Evolutionary conservation across 2,888 invertebrate species (phyloP).

Genomic region (Vesta saturnalis): DNA sequence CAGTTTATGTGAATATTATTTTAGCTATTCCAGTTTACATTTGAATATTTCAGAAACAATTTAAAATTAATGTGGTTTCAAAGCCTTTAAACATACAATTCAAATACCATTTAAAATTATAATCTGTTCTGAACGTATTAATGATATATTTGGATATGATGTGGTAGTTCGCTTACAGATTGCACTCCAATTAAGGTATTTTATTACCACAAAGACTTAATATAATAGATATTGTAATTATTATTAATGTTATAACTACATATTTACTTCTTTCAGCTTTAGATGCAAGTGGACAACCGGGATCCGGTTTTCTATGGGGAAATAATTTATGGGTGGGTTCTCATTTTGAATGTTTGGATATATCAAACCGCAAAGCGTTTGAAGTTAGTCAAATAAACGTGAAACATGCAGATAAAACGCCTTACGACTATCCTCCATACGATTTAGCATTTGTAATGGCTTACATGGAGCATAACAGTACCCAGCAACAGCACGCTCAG

Average conservation of each 20-base stretch:
- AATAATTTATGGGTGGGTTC: constrained; percentile 71
- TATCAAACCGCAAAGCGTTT: constrained; percentile 52
- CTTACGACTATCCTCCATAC: constrained; percentile 60
- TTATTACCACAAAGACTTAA: too few species aligned
- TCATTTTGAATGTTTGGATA: constrained; percentile 63
- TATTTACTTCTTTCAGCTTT: constrained; percentile 63
- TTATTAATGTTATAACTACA: too few species aligned
- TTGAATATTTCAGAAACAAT: too few species aligned
- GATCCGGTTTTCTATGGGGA: constrained; percentile 67
- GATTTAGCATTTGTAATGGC: constrained; percentile 58
- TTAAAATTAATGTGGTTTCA: too few species aligned
- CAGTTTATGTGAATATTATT: too few species aligned
- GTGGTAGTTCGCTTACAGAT: too few species aligned
- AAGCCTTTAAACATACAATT: too few species aligned
- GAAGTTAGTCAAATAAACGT: constrained; percentile 48
- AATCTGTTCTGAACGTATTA: too few species aligned
- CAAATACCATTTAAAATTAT: too few species aligned
- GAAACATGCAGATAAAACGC: constrained; percentile 50
- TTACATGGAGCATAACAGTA: constrained; percentile 60
- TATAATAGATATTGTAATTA: constrained; percentile 9
- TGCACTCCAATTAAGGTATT: too few species aligned
- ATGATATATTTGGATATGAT: too few species aligned
- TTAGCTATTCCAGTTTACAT: too few species aligned
- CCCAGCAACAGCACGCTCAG: constrained; percentile 59
- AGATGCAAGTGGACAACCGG: constrained; percentile 68